These are phyloP conservation scores for Corynorhinus townsendii DNA, from an alignment of 2,113 vertebrate species.

Conservation along the genomic window DNA sequence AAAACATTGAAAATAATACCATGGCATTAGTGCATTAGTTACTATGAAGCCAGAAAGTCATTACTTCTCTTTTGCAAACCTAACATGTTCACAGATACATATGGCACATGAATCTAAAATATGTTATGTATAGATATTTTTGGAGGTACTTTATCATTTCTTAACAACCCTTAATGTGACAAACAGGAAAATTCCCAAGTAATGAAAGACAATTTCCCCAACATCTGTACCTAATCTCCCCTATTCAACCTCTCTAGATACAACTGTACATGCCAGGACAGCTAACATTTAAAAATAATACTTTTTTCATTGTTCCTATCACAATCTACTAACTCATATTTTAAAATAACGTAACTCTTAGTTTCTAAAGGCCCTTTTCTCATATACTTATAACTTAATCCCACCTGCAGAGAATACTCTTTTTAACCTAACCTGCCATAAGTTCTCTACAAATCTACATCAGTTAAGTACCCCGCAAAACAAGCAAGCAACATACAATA, in stretches of 20 bases:
- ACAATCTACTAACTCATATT: background rate
- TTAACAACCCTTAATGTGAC: conserved; percentile 17
- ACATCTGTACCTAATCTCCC: conserved; percentile 22
- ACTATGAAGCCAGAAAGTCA: conserved; percentile 30
- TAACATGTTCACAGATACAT: background rate
- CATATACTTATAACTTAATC: background rate
- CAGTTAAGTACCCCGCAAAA: background rate
- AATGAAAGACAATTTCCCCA: conserved; percentile 36
- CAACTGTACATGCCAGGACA: background rate
- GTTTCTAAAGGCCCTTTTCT: conserved; percentile 21
- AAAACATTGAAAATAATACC: conserved; percentile 29
- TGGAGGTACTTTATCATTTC: conserved; percentile 2
- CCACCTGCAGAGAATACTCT: background rate
- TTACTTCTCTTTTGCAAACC: conserved; percentile 24
- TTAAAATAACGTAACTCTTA: background rate
- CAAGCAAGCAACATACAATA: conserved; percentile 23
- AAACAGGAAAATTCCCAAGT: conserved; percentile 30
- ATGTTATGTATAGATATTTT: background rate
- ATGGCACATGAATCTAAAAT: conserved; percentile 36
- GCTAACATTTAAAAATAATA: conserved; percentile 7
- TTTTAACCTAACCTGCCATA: background rate
- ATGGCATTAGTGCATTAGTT: conserved; percentile 4
- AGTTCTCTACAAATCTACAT: background rate
- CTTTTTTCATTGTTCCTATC: background rate
- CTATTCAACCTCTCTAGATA: conserved; percentile 8